phyloP scores from a whole-genome alignment of 2,797 vertebrate species.

The Micrastur ruficollis region DNA sequence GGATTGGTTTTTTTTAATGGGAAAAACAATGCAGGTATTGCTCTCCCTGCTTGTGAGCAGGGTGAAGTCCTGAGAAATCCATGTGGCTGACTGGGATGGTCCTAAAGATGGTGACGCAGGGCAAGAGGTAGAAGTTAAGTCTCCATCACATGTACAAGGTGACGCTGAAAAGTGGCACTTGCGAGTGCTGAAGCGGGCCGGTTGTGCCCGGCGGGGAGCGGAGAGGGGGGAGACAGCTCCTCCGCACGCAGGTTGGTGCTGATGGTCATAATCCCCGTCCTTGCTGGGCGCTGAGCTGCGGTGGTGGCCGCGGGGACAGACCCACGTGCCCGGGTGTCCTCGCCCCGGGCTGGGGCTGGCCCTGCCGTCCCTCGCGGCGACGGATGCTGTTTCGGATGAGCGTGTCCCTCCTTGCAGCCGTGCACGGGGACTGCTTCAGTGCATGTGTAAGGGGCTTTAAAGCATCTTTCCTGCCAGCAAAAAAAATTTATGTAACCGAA shows the following conservation, averaged over 20 bases:
- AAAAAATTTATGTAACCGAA: accelerated
- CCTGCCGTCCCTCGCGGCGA: accelerated
- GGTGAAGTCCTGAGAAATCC: not conserved
- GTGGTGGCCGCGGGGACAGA: not conserved
- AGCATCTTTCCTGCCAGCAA: not conserved
- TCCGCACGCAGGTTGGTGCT: accelerated
- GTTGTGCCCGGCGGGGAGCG: not conserved
- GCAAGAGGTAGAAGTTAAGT: accelerated
- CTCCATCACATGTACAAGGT: not conserved
- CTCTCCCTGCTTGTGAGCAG: not conserved
- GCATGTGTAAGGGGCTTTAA: accelerated
- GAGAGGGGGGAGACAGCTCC: not conserved
- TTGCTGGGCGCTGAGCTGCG: not conserved
- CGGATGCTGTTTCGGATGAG: not conserved
- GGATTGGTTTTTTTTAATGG: not conserved
- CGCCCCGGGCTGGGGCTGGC: accelerated
- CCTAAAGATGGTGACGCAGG: accelerated
- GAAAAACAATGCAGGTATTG: accelerated
- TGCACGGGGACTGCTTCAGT: accelerated
- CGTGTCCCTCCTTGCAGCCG: accelerated
- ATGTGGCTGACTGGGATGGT: not conserved
- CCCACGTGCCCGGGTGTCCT: not conserved
- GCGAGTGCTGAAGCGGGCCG: accelerated
- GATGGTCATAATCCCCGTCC: accelerated
- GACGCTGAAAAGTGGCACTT: not conserved